Base-by-base conservation (phyloP, 2,797 vertebrate species). In the Coccyzus lansbergi region DNA sequence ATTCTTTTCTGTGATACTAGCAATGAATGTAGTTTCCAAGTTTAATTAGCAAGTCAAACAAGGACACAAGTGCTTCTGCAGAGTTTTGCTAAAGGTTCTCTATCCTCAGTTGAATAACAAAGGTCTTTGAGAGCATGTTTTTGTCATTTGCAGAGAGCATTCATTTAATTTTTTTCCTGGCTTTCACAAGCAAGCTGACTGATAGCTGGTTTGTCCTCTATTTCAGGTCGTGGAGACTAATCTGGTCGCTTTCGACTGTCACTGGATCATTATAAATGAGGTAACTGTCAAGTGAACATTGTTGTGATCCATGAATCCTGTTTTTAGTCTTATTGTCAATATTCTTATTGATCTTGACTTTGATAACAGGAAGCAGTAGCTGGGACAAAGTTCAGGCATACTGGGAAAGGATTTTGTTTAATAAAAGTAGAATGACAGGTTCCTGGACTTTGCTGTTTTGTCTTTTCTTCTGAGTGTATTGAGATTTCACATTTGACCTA, bases 221-320 rank as follows among this genome's bases (percentile, higher is more conserved):
- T 98, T 97, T 97, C 98, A 99, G 99, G 99, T 99, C 78, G 99
- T 99, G 97, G 99, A 99, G 98, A 99, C 99, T 83, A 99, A 99
- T 98, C 98, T 99, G 97, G 98, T 99, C 97, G 99, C 99, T 94
- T 99, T 99, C 91, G 99, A 99, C 98, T 99, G 99, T 98, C 99
- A 99, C 97, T 99, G 99, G 99, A 99, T 99, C 98, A 99, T 99
- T 98, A 99, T 99, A 97, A 99, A 99, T 96, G 99, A 99, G 99
- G 99, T 99, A 98, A 98, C 98, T 97, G 94, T 82, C 87, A 88
- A 95, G 52, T 80, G 59, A 94, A 94, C 46, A 5, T 80, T 94
- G 71, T 76, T 90, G 70, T 93, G 67, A 83, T 63, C 60, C 62
- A 60, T 69, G 64, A 75, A 83, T 95, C 82, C 86, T 95, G 38